phyloP scores from a whole-genome alignment of 1,140 invertebrate species.

The Saccostrea cuccullata region DNA sequence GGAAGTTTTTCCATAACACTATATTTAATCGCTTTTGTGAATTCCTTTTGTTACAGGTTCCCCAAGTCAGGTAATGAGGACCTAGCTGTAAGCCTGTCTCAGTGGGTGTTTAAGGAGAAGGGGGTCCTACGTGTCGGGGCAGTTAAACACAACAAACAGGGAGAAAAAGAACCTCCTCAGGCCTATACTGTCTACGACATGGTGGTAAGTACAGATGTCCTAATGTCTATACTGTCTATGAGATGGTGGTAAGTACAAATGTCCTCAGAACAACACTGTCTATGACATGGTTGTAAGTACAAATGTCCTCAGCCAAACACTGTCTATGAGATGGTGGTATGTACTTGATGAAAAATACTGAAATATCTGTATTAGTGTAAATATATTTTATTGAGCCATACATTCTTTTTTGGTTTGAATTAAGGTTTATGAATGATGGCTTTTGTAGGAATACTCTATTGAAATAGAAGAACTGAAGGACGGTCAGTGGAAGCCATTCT shows the following conservation, averaged over 20 bases:
- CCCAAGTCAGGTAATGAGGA: constrained; percentile 90
- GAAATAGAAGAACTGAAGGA: constrained; percentile 92
- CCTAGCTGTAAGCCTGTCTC: constrained; percentile 90
- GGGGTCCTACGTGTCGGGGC: constrained; percentile 94
- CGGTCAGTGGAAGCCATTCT: constrained; percentile 94
- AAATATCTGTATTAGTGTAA: too few species aligned
- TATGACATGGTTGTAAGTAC: constrained; percentile 91
- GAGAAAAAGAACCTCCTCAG: constrained; percentile 86
- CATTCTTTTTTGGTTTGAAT: too few species aligned
- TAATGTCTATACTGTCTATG: constrained; percentile 97
- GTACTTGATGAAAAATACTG: too few species aligned
- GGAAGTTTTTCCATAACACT: too few species aligned
- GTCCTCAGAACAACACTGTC: constrained; percentile 95
- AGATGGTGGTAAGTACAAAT: constrained; percentile 88
- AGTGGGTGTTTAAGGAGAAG: constrained; percentile 97
- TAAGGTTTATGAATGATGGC: too few species aligned
- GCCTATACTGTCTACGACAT: constrained; percentile 98
- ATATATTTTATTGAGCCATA: too few species aligned
- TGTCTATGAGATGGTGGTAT: constrained; percentile 95
- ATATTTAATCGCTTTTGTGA: background rate
- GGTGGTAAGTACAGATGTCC: constrained; percentile 87
- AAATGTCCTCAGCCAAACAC: constrained; percentile 93
- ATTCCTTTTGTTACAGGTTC: constrained; percentile 64
- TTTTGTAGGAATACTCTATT: constrained; percentile 84
- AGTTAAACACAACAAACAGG: constrained; percentile 91